phyloP scores from a whole-genome alignment of 2,888 invertebrate species.

The Drosophila melanosoma region DNA sequence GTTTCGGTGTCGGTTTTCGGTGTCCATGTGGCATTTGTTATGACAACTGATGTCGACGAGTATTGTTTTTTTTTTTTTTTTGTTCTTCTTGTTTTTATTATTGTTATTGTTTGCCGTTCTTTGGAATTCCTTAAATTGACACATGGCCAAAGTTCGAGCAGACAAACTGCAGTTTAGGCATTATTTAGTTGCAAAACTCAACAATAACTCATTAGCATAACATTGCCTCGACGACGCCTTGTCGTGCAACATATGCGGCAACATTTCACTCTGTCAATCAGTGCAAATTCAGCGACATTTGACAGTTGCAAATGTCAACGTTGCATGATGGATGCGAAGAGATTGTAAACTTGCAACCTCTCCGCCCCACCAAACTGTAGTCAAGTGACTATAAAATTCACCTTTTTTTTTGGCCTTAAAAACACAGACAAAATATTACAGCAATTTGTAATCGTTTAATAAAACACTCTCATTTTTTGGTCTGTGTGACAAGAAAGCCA shows the following conservation, averaged over 20 bases:
- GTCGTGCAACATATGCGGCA: constrained; percentile 62
- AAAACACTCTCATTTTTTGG: background rate
- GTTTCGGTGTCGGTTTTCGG: constrained; percentile 9
- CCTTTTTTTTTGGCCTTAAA: constrained; percentile 24
- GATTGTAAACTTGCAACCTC: background rate
- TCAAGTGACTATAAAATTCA: constrained; percentile 1
- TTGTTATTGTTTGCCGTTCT: constrained; percentile 55
- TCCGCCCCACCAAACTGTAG: background rate
- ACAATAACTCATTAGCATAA: constrained; percentile 77
- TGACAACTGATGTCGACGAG: constrained; percentile 68
- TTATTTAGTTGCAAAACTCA: constrained; percentile 36
- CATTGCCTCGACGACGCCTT: constrained; percentile 35
- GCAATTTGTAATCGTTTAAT: constrained; percentile 16
- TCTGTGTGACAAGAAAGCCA: background rate
- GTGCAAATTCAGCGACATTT: constrained; percentile 67
- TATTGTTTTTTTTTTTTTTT: constrained; percentile 18
- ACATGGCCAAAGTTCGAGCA: constrained; percentile 15
- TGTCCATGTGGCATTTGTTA: constrained; percentile 59
- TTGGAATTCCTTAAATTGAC: constrained; percentile 56
- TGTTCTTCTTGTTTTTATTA: background rate
- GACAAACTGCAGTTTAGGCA: constrained; percentile 19
- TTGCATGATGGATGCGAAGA: constrained; percentile 59
- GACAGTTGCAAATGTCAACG: constrained; percentile 70
- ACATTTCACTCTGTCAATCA: constrained; percentile 73
- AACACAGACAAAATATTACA: background rate